Percentiles rank a stretch among this genome's conserved stretches.
Conservation (phyloP, 2,888 invertebrate species). For the Agrochola circellaris region DNA sequence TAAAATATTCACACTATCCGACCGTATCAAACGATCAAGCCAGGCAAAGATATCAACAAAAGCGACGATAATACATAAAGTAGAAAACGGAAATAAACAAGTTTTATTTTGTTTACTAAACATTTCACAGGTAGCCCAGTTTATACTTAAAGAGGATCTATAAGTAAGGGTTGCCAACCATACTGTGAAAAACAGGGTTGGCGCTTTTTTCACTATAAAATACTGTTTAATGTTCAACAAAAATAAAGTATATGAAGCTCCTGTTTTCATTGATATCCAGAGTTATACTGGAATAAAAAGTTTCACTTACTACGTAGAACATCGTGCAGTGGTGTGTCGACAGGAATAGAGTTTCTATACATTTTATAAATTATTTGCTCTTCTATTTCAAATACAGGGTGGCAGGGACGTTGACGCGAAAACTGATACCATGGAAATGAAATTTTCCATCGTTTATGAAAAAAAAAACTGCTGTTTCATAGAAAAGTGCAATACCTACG, state of each 20-base stretch:
- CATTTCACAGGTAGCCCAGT: constrained; percentile 64
- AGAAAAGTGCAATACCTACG: no score
- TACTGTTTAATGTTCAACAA: no score
- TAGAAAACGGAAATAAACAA: constrained; percentile 56
- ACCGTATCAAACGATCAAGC: constrained; percentile 25
- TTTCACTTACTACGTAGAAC: background rate
- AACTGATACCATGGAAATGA: no score
- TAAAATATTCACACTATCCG: constrained; percentile 24
- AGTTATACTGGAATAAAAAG: no score
- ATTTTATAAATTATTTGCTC: background rate
- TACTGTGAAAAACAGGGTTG: no score
- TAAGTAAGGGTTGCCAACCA: background rate
- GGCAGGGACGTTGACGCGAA: no score
- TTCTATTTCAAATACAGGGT: no score
- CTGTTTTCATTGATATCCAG: no score
- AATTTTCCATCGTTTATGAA: no score
- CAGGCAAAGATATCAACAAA: constrained; percentile 40
- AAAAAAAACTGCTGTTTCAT: no score
- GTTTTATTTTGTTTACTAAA: constrained; percentile 66
- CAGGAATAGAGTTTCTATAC: background rate
- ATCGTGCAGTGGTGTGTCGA: background rate
- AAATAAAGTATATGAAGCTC: no score
- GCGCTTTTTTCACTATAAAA: no score
- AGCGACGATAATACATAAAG: constrained; percentile 37
- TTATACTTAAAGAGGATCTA: constrained; percentile 60